Base-by-base conservation (phyloP, 2,113 vertebrate genomes). In the Peromyscus polionotus region DNA sequence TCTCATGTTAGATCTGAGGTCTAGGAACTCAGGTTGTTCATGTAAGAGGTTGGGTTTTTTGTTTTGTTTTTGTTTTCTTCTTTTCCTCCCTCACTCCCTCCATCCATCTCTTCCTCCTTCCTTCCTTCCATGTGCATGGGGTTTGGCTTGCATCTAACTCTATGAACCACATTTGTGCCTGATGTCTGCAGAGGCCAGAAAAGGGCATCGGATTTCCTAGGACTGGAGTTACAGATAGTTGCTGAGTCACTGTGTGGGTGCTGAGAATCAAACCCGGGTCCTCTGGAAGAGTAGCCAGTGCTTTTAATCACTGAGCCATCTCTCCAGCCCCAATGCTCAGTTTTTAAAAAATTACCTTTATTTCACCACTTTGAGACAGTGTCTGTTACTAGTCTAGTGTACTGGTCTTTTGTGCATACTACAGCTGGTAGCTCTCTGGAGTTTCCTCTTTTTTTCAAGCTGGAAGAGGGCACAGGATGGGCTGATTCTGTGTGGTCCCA, bases 301-400 rank as follows among this genome's bases (percentile, higher is more conserved):
- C 33, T 36, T 81, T 81, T 57, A 81, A 57, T 10, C 79, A 81
- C 54, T 59, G 33, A 81, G 51, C 10, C 20, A 59, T 59, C 33
- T 59, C 79, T 83, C 36, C 13, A 26, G 80, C 20, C 20, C 54
- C 36, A 83, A 39, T n/a, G n/a, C n/a, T 26, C 36, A 59, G 54
- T 26, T 83, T 93, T 1, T 1, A 7, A 20, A 92, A 91, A 95
- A 48, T 86, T 8, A 80, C 13, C 24, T 94, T 95, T 76, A 92
- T 76, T 76, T 91, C 36, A 95, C 36, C 51, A 92, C 14, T 5
- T 96, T 81, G 91, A 95, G 28, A 75, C n/a, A 85, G 90, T 16
- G 33, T 65, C 33, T 91, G 51, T 72, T 93, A 67, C 42, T 16
- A 12, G 88, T 76, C 17, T 51, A 36, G 63, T 57, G 11, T 80